phyloP scores from a whole-genome alignment of 2,113 vertebrate genomes.

The Hippocampus mohnikei region DNA sequence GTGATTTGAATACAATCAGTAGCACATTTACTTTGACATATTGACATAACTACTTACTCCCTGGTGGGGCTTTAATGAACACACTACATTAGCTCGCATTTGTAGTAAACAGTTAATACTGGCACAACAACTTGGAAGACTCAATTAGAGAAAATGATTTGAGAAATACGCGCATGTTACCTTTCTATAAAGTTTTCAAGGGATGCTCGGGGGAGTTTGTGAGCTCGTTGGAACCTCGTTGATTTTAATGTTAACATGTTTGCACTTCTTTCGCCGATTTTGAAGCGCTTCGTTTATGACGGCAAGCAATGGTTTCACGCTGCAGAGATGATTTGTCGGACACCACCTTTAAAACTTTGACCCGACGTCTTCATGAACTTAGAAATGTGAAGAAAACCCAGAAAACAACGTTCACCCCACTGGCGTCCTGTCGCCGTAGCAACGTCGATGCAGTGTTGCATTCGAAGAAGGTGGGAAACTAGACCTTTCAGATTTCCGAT shows the following conservation, averaged over 20 bases:
- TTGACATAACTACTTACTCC: no score
- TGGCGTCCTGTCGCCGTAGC: constrained; percentile 47
- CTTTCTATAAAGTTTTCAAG: constrained; percentile 47
- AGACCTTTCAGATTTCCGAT: not conserved
- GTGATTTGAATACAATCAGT: not conserved
- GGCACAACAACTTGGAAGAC: not conserved
- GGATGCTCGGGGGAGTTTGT: constrained; percentile 16
- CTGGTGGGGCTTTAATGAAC: not conserved
- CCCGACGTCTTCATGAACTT: not conserved
- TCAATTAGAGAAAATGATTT: not conserved
- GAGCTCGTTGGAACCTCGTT: not conserved
- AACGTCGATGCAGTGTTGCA: not conserved
- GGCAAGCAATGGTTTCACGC: not conserved
- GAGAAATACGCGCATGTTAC: constrained; percentile 37
- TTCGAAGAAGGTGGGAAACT: not conserved
- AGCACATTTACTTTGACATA: not conserved
- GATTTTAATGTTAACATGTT: not conserved
- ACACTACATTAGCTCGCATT: not conserved
- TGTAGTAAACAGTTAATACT: not conserved
- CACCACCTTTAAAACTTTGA: not conserved
- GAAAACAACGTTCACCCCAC: not conserved
- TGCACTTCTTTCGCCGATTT: not conserved
- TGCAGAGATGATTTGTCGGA: not conserved
- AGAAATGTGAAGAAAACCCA: not conserved
- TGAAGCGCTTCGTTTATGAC: not conserved